Evolutionary conservation across 92 coral and sea anemone species (phyloP), one percentile per base, ranked within the genome.

Genomic region (Epizoanthus stellaris): DNA sequence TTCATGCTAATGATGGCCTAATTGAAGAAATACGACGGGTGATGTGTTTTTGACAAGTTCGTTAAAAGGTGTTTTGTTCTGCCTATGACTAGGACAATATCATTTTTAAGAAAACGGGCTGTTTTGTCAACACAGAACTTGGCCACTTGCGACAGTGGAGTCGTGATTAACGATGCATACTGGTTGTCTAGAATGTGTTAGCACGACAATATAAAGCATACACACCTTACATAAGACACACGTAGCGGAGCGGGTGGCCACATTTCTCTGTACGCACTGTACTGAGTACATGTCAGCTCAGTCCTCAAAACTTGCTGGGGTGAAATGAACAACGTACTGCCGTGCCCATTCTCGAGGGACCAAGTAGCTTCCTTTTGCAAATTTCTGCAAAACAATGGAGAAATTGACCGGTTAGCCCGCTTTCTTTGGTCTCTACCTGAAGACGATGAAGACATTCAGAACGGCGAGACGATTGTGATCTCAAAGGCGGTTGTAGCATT

Each of bases 371-470:
- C 93, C 43, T 94, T 94, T 43, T 96, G 99, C 67, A 94, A 96
- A 59, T 94, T 89, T 80, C 94, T 96, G 16, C 96, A 94, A 84
- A 91, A 87, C 76, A 92, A 85, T 84, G 98, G 98, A n/a, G 90
- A 96, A 63, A 91, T 92, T 38, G 98, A 96, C 30, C 90, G 99
- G 56, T 74, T 96, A 42, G 90, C 93, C 19, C 85, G 99, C 69
- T 96, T 96, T 89, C 94, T 96, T 17, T 96, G 99, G 99, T 96
- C 99, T 3, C 80, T 96, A 67, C 99, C 99, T 42, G 86, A 80
- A 82, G 92, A 87, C 30, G 86, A 92, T 70, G 94, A 85, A 82
- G 98, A 94, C 42, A 90, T 91, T 30, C 89, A 89, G 70, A 87
- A 77, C 53, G 85, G 95, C 47, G 99, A 96, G 91, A 86, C 95